Conservation (phyloP, 2,113 vertebrate genomes). For the Phrynosoma blainvillii region DNA sequence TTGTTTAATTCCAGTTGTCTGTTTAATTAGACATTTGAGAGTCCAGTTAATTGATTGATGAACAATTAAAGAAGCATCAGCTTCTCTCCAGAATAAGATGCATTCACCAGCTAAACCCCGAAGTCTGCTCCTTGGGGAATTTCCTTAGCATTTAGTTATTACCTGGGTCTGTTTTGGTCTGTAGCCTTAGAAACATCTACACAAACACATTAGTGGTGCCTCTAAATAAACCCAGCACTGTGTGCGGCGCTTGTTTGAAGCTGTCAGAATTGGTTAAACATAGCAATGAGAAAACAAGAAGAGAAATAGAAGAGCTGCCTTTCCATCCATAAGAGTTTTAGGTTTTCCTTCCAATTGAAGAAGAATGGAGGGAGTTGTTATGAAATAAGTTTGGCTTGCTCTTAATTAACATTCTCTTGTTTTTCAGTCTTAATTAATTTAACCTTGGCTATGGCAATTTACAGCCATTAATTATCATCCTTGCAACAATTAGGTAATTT, state of each 20-base stretch:
- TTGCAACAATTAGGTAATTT: constrained; percentile 32
- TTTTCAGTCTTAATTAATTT: constrained; percentile 58
- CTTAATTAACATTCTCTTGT: constrained; percentile 56
- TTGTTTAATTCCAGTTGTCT: constrained; percentile 73
- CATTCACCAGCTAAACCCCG: constrained; percentile 57
- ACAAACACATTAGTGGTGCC: constrained; percentile 53
- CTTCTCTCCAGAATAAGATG: constrained; percentile 63
- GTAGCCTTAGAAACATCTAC: constrained; percentile 63
- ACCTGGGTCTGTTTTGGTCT: constrained; percentile 65
- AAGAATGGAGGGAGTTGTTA: constrained; percentile 44
- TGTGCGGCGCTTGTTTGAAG: not conserved
- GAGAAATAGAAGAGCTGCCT: not conserved
- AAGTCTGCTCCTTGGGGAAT: constrained; percentile 55
- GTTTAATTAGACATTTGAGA: constrained; percentile 73
- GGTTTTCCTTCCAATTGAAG: constrained; percentile 1
- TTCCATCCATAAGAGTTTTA: not conserved
- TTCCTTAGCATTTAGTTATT: constrained; percentile 51
- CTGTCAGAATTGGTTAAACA: not conserved
- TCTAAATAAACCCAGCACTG: constrained; percentile 57
- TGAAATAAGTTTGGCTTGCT: constrained; percentile 48
- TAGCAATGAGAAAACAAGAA: constrained; percentile 21
- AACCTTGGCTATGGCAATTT: constrained; percentile 31
- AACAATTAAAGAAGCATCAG: constrained; percentile 71
- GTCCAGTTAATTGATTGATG: constrained; percentile 72
- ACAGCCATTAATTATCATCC: constrained; percentile 24